A percentile compares a stretch with the other conserved stretches of the same genome.
These are phyloP conservation scores for Malachius bipustulatus DNA, from an alignment of 2,888 invertebrate genomes.

Conservation along the genomic window DNA sequence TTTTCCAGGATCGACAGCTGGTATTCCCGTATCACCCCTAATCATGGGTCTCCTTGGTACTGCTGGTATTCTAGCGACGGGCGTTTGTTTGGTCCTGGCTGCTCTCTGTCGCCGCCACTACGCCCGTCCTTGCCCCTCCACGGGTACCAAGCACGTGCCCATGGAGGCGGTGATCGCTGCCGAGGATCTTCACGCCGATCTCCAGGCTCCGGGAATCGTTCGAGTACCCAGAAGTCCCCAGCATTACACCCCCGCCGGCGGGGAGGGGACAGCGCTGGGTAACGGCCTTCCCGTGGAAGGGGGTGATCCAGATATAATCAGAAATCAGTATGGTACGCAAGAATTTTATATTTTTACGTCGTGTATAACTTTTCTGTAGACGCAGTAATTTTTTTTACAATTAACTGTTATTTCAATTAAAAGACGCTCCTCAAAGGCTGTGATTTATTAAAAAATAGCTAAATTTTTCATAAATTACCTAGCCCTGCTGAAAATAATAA, in stretches of 20 bases:
- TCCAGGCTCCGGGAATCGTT: slow-evolving; percentile 31
- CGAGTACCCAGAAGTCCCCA: slow-evolving; percentile 31
- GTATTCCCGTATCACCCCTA: slow-evolving; percentile 59
- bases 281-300: slow-evolving; percentile 47
- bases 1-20: slow-evolving; percentile 47
- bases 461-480: too few species aligned
- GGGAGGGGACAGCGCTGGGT: slow-evolving; percentile 27
- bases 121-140: slow-evolving; percentile 28
- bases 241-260: slow-evolving; percentile 36
- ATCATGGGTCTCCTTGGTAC: slow-evolving; percentile 65
- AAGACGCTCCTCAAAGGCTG: too few species aligned
- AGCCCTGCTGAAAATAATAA: too few species aligned
- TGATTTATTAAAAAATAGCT: too few species aligned
- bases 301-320: slow-evolving; percentile 78
- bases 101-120: slow-evolving; percentile 49
- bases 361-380: too few species aligned
- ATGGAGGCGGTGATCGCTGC: slow-evolving; percentile 36
- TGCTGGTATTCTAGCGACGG: slow-evolving; percentile 61
- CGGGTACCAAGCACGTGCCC: slow-evolving; percentile 33
- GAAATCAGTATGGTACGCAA: slow-evolving; percentile 77
- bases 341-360: too few species aligned
- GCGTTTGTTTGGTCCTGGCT: slow-evolving; percentile 64
- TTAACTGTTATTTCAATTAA: too few species aligned
- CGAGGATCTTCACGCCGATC: slow-evolving; percentile 34
- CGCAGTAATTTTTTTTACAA: too few species aligned